Percentiles rank a stretch among this genome's conserved stretches.
Conservation (phyloP, 2,888 invertebrate species). For the Cephus rjabovi region DNA sequence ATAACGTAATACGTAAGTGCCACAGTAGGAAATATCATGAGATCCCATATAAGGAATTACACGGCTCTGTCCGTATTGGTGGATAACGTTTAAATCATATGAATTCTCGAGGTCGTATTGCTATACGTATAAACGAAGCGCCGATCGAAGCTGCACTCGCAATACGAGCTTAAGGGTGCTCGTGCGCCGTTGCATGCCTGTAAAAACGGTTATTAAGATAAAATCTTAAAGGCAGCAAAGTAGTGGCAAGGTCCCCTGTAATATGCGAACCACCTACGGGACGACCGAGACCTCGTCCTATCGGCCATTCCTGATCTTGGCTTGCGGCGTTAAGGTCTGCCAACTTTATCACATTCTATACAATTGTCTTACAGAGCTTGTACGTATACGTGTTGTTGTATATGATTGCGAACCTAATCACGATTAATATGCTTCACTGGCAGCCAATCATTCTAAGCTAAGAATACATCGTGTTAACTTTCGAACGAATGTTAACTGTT, state of each 20-base stretch:
- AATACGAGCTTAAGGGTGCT: background rate
- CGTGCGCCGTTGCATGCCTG: slow-evolving; percentile 44
- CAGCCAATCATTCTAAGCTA: background rate
- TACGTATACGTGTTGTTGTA: background rate
- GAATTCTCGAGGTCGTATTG: background rate
- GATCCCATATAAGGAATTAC: background rate
- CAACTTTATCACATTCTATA: background rate
- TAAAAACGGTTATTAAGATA: slow-evolving; percentile 53
- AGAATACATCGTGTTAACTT: background rate
- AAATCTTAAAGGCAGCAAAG: slow-evolving; percentile 43
- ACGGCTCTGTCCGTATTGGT: background rate
- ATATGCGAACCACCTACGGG: slow-evolving; percentile 24
- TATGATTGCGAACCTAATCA: background rate
- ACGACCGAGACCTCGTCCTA: slow-evolving; percentile 42
- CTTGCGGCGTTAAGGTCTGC: background rate
- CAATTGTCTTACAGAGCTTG: background rate
- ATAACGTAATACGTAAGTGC: background rate
- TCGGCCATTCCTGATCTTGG: slow-evolving; percentile 1
- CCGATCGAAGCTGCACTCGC: background rate
- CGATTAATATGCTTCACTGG: background rate
- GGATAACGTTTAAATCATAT: background rate
- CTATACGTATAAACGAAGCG: background rate
- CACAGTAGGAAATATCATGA: background rate
- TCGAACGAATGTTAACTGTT: background rate
- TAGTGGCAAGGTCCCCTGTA: slow-evolving; percentile 51